Base-by-base conservation (phyloP, 2,888 invertebrate species). In the Acanthosepion esculentum region DNA sequence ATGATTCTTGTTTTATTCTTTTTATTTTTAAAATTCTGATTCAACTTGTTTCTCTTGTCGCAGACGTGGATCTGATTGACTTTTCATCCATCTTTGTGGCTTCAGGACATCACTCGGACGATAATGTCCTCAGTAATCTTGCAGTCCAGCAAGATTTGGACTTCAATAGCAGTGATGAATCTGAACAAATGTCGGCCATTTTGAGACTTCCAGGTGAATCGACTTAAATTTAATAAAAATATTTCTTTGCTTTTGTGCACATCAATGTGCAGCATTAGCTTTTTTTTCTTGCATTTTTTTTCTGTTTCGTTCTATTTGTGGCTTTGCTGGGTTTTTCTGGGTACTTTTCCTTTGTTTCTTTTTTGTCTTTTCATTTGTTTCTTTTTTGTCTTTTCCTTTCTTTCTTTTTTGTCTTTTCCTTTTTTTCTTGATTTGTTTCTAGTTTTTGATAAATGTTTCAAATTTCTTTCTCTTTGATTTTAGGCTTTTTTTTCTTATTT, bases 61-160 rank as follows among this genome's bases (percentile, higher is more conserved):
- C 99, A 96, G 98, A 98, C 96, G 99, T 99, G 96, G 99, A 99
- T 97, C 98, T 99, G 91, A 98, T 99, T 95, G 99, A 99, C 97
- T 99, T 99, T 97, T 99, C 99, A 98, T 99, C 99, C 98, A 98
- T 98, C 92, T 95, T 97, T 96, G 96, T 96, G 94, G 98, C 98
- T 95, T 98, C 98, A 95, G 98, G 98, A 55, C 97, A 98, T 94
- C 98, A 98, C 96, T 97, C 97, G 94, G 98, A 98, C 95, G 98
- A 97, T 94, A 96, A 96, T 95, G 96, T 96, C 91, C 95, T 95
- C 91, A 96, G 95, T 50, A 96, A 95, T 94, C 93, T 93, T 53
- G 96, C 96, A 95, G 95, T 96, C 26, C 96, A 96, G 94, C 96
- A 96, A 18, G 97, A 97, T 94, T 95, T 96, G 26, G 97, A 97